Evolutionary conservation across 2,797 vertebrate species (phyloP).

Genomic region (Neosilurus mollespiculum): DNA sequence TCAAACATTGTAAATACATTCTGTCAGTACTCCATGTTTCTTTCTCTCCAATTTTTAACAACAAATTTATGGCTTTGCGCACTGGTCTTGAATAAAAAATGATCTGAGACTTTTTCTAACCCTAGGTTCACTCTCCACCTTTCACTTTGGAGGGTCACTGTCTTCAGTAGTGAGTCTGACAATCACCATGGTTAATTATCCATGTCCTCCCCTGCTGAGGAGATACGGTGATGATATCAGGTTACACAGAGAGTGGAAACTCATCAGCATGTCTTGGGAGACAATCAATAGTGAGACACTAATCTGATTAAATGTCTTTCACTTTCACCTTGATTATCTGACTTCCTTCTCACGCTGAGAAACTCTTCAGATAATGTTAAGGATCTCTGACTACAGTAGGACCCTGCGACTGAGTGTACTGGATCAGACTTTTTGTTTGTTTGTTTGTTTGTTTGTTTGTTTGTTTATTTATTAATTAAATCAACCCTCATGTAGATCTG

Average conservation of each 20-base stretch:
- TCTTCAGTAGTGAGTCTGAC: constrained; percentile 18
- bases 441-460: too few relatives aligned
- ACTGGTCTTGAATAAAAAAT: constrained; percentile 1
- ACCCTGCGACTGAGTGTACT: neutral
- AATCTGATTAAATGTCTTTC: constrained; percentile 37
- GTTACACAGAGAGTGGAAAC: constrained; percentile 20
- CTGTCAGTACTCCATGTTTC: neutral
- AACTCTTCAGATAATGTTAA: constrained; percentile 17
- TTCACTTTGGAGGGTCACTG: constrained; percentile 6
- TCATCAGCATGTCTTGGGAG: constrained; percentile 23
- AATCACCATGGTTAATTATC: constrained; percentile 34
- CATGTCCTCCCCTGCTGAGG: constrained; percentile 4
- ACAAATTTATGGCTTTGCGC: neutral
- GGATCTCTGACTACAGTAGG: neutral
- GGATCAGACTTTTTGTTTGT: neutral
- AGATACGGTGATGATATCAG: constrained; percentile 26
- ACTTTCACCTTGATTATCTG: constrained; percentile 38
- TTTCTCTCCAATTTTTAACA: neutral
- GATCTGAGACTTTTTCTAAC: neutral
- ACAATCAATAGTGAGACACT: constrained; percentile 31
- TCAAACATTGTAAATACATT: neutral
- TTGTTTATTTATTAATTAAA: neutral
- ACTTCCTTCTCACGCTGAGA: constrained; percentile 26
- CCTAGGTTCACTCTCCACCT: neutral
- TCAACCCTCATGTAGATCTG: too few relatives aligned